phyloP scores from a whole-genome alignment of 2,113 vertebrate genomes.

The Pangasianodon gigas region DNA sequence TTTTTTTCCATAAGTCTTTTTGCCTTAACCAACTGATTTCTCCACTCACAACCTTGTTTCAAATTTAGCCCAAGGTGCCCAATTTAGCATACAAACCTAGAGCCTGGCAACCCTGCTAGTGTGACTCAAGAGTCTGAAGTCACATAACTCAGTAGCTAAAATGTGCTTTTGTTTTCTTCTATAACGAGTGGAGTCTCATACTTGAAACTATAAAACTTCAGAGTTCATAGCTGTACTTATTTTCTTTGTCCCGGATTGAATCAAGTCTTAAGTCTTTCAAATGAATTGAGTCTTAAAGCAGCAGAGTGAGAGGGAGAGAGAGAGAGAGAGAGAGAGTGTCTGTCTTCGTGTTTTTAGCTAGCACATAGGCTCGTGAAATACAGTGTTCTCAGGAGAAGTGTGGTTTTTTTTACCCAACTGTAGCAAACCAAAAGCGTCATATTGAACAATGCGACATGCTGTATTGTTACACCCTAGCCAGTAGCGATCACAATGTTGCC shows the following conservation, averaged over 20 bases:
- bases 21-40: neutral
- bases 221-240: too few species aligned
- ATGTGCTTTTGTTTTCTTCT: neutral
- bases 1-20: neutral
- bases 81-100: neutral
- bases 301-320: neutral
- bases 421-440: neutral
- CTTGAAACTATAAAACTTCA: neutral
- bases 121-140: neutral
- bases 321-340: neutral
- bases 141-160: neutral
- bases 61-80: neutral
- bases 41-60: neutral
- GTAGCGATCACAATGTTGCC: neutral
- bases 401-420: neutral
- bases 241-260: neutral
- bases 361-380: neutral
- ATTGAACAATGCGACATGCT: neutral
- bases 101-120: neutral
- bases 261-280: too few species aligned
- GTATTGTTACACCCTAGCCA: neutral
- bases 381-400: neutral
- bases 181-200: neutral
- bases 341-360: neutral
- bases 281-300: too few species aligned